Percentiles rank a stretch among this genome's conserved stretches.
phyloP scores from a whole-genome alignment of 2,113 vertebrate genomes.

The Urocolius indicus region DNA sequence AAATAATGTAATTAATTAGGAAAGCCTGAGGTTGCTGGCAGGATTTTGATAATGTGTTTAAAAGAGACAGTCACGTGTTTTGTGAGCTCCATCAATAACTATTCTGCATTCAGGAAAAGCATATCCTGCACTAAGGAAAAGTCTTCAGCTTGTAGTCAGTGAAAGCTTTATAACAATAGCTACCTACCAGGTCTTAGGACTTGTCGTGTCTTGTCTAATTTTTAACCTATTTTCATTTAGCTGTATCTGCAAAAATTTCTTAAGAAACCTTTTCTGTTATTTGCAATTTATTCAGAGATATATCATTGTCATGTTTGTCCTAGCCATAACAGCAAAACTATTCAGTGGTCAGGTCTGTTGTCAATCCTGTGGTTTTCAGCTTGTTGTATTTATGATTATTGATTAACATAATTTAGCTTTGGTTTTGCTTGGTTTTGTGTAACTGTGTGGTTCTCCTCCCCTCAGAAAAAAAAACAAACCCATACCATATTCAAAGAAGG shows the following conservation, averaged over 20 bases:
- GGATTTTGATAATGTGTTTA: background rate
- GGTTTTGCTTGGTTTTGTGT: background rate
- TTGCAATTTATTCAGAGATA: background rate
- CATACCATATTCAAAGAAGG: background rate
- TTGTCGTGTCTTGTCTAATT: background rate
- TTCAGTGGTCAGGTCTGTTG: background rate
- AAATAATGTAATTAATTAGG: background rate
- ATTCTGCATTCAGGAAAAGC: no score
- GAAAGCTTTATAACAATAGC: background rate
- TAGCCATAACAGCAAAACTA: background rate
- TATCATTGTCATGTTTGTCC: background rate
- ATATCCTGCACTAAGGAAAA: background rate
- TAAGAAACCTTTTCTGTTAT: background rate
- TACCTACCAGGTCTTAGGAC: background rate
- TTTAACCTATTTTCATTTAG: background rate
- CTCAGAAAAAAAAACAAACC: background rate
- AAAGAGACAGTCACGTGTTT: background rate
- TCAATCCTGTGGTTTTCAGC: background rate
- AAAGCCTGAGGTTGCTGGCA: background rate
- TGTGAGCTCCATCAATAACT: background rate
- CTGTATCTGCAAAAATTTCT: background rate
- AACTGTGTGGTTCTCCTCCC: background rate
- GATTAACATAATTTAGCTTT: background rate
- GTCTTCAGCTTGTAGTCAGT: background rate
- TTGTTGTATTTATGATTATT: background rate